These are phyloP conservation scores for Caenorhabditis sinica DNA, from an alignment of 2,888 invertebrate genomes.

Conservation along the genomic window DNA sequence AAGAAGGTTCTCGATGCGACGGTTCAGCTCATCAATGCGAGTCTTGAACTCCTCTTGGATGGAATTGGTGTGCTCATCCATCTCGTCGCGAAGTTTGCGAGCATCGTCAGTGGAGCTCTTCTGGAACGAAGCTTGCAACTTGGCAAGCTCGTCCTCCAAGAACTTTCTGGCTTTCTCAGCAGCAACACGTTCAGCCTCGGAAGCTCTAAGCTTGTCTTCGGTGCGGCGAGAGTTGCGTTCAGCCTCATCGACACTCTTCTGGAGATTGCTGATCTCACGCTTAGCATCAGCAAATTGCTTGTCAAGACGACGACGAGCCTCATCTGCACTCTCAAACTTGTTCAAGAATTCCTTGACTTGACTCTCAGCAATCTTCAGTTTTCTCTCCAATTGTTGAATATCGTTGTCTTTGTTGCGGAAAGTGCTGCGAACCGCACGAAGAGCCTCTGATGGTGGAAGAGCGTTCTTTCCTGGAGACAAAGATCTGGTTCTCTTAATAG, in stretches of 20 bases:
- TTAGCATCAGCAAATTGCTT: slow-evolving; percentile 76
- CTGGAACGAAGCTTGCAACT: slow-evolving; percentile 81
- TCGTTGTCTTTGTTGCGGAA: slow-evolving; percentile 82
- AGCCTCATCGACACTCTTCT: slow-evolving; percentile 79
- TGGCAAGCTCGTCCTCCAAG: slow-evolving; percentile 81
- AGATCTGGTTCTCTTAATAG: slow-evolving; percentile 79
- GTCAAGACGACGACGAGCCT: slow-evolving; percentile 79
- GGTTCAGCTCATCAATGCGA: slow-evolving; percentile 81
- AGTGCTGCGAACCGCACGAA: slow-evolving; percentile 80
- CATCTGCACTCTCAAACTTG: slow-evolving; percentile 82
- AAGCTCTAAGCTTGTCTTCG: slow-evolving; percentile 80
- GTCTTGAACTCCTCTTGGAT: slow-evolving; percentile 82
- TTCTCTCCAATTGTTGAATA: slow-evolving; percentile 81
- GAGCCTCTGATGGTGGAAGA: slow-evolving; percentile 80
- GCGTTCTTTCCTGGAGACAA: slow-evolving; percentile 80
- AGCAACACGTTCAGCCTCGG: slow-evolving; percentile 78
- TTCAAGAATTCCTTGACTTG: slow-evolving; percentile 78
- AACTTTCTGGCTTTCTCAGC: slow-evolving; percentile 81
- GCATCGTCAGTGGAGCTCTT: slow-evolving; percentile 79
- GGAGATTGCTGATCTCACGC: slow-evolving; percentile 66
- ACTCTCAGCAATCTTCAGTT: slow-evolving; percentile 80
- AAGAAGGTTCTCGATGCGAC: slow-evolving; percentile 79
- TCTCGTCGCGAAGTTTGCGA: slow-evolving; percentile 80
- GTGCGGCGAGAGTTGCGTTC: slow-evolving; percentile 78
- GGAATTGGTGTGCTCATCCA: slow-evolving; percentile 78